Percentiles rank a stretch among this genome's conserved stretches.
These are phyloP conservation scores for Orius insidiosus DNA, from an alignment of 1,140 invertebrate species.

Conservation along the genomic window DNA sequence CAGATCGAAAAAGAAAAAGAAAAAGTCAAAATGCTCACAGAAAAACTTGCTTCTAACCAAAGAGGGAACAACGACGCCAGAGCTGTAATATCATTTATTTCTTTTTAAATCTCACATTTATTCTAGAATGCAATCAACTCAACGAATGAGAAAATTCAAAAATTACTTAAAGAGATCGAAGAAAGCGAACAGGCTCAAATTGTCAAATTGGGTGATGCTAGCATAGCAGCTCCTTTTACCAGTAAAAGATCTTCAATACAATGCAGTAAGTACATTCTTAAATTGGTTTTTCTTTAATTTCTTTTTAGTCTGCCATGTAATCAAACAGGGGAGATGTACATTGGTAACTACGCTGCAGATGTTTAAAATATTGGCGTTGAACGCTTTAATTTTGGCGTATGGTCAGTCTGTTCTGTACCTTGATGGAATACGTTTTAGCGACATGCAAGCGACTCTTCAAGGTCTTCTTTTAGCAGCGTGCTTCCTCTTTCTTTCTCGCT, in stretches of 20 bases:
- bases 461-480: constrained; percentile 85
- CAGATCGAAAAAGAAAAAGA: constrained; percentile 23
- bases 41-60: constrained; percentile 9
- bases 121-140: constrained; percentile 15
- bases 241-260: constrained; percentile 93
- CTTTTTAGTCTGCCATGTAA: constrained; percentile 86
- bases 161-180: constrained; percentile 77
- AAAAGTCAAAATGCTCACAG: constrained; percentile 23
- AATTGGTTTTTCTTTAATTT: neutral
- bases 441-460: constrained; percentile 91
- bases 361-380: constrained; percentile 99
- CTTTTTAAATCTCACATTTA: constrained; percentile 1
- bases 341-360: constrained; percentile 98
- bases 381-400: constrained; percentile 94
- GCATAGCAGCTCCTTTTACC: constrained; percentile 97
- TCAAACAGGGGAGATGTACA: constrained; percentile 97
- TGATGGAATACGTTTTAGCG: constrained; percentile 95
- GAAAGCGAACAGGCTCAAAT: constrained; percentile 75
- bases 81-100: constrained; percentile 13
- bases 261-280: constrained; percentile 56
- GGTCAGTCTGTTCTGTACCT: constrained; percentile 96
- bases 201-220: constrained; percentile 93
- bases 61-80: constrained; percentile 15
- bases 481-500: constrained; percentile 95
- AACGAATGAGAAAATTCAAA: constrained; percentile 37